Percentiles rank a stretch among this genome's conserved stretches.
Conservation (phyloP, 1,140 invertebrate species). For the Drosophila ambigua region DNA sequence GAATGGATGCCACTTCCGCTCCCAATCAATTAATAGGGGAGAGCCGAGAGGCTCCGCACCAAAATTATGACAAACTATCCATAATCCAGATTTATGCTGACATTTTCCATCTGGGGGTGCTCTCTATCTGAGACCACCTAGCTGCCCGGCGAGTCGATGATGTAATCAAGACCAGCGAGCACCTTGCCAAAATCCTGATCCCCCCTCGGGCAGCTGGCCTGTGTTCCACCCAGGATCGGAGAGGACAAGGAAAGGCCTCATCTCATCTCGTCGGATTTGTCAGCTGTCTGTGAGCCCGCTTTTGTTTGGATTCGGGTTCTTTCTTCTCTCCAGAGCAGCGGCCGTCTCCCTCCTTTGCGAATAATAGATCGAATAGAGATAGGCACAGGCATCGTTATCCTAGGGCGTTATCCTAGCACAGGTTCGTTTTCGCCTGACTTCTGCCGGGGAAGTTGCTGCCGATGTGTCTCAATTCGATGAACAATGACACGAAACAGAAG, state of each 20-base stretch:
- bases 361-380: constrained; percentile 57
- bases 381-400: constrained; percentile 59
- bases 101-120: constrained; percentile 36
- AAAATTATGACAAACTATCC: constrained; percentile 68
- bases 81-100: constrained; percentile 73
- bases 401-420: constrained; percentile 58
- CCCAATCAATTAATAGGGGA: constrained; percentile 69
- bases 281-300: constrained; percentile 59
- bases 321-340: too few relatives aligned
- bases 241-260: constrained; percentile 10
- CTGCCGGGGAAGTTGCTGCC: constrained; percentile 8
- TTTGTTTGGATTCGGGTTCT: constrained; percentile 51
- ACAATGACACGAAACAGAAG: constrained; percentile 33
- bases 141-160: constrained; percentile 36
- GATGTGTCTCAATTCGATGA: constrained; percentile 18
- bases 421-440: constrained; percentile 67
- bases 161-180: constrained; percentile 54
- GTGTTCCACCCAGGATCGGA: constrained; percentile 26
- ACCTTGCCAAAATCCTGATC: constrained; percentile 71
- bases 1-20: constrained; percentile 71
- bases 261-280: constrained; percentile 59
- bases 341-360: constrained; percentile 39
- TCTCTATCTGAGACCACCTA: constrained; percentile 56
- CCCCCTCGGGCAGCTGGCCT: constrained; percentile 55
- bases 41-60: constrained; percentile 9